Evolutionary conservation across 2,113 vertebrate species (phyloP).

Genomic region (Rhegmatorhina hoffmannsi): DNA sequence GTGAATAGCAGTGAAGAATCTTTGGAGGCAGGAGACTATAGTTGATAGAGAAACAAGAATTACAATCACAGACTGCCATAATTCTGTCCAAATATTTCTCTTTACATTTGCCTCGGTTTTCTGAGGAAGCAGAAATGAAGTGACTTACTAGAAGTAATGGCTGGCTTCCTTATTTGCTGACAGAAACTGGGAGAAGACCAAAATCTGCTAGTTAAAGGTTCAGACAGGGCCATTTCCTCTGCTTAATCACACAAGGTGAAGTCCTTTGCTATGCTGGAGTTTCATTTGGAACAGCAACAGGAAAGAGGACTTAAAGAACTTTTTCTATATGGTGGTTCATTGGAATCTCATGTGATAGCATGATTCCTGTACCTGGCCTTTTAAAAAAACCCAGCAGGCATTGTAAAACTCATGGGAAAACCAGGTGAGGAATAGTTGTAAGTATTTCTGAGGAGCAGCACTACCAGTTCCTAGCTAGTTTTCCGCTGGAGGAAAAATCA

Average conservation of each 20-base stretch:
- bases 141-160: background rate
- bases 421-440: background rate
- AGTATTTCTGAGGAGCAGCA: background rate
- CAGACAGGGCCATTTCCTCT: background rate
- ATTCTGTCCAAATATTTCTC: background rate
- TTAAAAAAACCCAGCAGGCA: background rate
- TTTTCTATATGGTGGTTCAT: background rate
- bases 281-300: background rate
- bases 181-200: background rate
- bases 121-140: background rate
- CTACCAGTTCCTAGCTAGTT: background rate
- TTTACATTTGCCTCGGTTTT: background rate
- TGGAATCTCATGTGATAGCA: background rate
- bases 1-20: background rate
- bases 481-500: conserved; percentile 5
- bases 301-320: background rate
- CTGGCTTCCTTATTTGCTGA: background rate
- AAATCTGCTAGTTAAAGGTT: background rate
- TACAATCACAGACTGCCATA: background rate
- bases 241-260: background rate
- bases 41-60: background rate
- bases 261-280: background rate
- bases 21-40: background rate
- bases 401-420: background rate
- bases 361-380: background rate